phyloP scores from a whole-genome alignment of 2,113 vertebrate genomes.

The Notarius quadriscutis region DNA sequence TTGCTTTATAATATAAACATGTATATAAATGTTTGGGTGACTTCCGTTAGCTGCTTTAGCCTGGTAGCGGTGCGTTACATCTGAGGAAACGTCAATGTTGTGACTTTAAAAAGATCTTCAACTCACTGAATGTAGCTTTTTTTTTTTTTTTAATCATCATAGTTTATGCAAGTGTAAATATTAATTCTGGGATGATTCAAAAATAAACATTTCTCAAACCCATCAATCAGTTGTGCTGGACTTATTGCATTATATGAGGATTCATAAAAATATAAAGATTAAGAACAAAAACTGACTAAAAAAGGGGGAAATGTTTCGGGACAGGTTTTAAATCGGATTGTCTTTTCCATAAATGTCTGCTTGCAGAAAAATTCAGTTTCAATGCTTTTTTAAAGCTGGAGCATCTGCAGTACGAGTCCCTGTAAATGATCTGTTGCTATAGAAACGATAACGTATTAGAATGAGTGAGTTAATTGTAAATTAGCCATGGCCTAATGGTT shows the following conservation, averaged over 20 bases:
- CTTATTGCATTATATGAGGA: not conserved
- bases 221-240: not conserved
- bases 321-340: not conserved
- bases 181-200: not conserved
- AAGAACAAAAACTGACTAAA: too few species aligned
- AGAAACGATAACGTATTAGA: not conserved
- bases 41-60: not conserved
- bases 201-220: not conserved
- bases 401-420: not conserved
- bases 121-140: not conserved
- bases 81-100: not conserved
- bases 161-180: slow-evolving; percentile 1
- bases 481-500: too few species aligned
- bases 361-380: too few species aligned
- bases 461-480: not conserved
- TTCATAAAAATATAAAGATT: not conserved
- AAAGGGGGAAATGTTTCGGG: not conserved
- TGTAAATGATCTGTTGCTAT: not conserved
- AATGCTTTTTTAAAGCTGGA: not conserved
- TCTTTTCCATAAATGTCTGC: not conserved
- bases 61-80: not conserved
- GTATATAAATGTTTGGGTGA: not conserved
- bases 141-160: not conserved
- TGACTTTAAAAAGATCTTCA: not conserved
- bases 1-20: not conserved